These are phyloP conservation scores for Periphyllus acericola DNA, from an alignment of 2,888 invertebrate genomes.

Conservation along the genomic window DNA sequence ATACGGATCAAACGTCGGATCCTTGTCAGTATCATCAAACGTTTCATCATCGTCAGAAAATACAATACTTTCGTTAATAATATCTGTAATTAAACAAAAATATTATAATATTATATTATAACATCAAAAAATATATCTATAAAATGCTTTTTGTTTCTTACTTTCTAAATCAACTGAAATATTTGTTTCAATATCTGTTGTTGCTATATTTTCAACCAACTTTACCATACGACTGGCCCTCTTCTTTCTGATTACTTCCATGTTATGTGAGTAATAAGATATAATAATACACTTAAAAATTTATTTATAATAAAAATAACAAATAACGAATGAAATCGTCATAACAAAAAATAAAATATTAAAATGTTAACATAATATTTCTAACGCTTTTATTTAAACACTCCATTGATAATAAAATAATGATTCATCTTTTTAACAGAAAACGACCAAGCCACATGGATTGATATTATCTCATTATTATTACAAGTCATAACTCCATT, in stretches of 20 bases:
- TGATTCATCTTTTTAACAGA: conserved; percentile 7
- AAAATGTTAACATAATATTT: too few relatives aligned
- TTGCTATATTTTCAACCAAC: conserved; percentile 12
- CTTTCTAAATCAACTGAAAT: conserved; percentile 26
- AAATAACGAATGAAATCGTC: conserved; percentile 26
- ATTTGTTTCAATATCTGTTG: conserved; percentile 25
- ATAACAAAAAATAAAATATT: too few relatives aligned
- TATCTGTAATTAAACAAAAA: too few relatives aligned
- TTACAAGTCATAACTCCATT: too few relatives aligned
- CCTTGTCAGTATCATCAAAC: too few relatives aligned
- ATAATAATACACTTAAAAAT: conserved; percentile 17
- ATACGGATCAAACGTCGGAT: too few relatives aligned
- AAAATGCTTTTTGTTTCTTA: conserved; percentile 13
- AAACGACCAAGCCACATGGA: conserved; percentile 25
- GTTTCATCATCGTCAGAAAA: too few relatives aligned
- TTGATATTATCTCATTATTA: conserved; percentile 22
- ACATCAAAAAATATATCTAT: too few relatives aligned
- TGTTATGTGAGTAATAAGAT: conserved; percentile 27
- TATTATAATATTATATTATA: too few relatives aligned
- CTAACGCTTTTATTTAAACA: too few relatives aligned
- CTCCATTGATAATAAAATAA: conserved; percentile 5
- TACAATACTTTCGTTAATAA: too few relatives aligned
- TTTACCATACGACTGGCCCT: conserved; percentile 29
- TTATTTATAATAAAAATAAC: conserved; percentile 10
- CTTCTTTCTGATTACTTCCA: conserved; percentile 11